Evolutionary conservation across 2,888 invertebrate species (phyloP).

Genomic region (Cancer borealis): DNA sequence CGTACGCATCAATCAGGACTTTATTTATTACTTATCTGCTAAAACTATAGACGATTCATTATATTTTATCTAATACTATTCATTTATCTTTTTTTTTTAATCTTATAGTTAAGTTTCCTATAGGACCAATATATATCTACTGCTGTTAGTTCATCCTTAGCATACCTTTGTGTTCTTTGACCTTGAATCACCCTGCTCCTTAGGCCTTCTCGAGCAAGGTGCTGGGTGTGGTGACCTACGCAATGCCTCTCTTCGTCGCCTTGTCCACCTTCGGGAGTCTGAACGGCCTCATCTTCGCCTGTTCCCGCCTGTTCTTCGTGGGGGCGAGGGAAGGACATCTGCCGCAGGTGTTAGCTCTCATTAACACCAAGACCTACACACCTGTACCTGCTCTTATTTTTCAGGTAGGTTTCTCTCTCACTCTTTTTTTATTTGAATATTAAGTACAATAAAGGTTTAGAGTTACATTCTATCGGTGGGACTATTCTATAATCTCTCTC

Average conservation of each 20-base stretch:
- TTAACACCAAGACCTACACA: constrained; percentile 89
- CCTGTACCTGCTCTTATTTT: constrained; percentile 93
- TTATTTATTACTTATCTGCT: too few species aligned
- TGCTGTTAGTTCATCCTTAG: too few species aligned
- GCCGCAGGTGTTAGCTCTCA: constrained; percentile 91
- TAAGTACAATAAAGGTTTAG: too few species aligned
- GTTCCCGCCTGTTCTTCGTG: constrained; percentile 93
- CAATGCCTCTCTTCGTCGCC: constrained; percentile 97
- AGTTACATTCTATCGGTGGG: too few species aligned
- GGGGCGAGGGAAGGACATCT: constrained; percentile 93
- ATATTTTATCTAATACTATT: too few species aligned
- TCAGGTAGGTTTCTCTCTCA: constrained; percentile 83
- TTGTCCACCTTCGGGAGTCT: constrained; percentile 92
- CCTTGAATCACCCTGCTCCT: neutral
- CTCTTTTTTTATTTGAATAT: neutral
- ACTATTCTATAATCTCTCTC: neutral
- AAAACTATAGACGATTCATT: too few species aligned
- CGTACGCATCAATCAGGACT: too few species aligned
- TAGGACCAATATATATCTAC: too few species aligned
- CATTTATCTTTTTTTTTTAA: too few species aligned
- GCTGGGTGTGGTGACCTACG: constrained; percentile 91
- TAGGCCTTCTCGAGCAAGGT: constrained; percentile 93
- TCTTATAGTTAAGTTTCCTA: too few species aligned
- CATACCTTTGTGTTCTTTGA: too few species aligned
- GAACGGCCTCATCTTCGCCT: constrained; percentile 97